phyloP scores from a whole-genome alignment of 2,797 vertebrate genomes.

The Orientallactaga sibirica region DNA sequence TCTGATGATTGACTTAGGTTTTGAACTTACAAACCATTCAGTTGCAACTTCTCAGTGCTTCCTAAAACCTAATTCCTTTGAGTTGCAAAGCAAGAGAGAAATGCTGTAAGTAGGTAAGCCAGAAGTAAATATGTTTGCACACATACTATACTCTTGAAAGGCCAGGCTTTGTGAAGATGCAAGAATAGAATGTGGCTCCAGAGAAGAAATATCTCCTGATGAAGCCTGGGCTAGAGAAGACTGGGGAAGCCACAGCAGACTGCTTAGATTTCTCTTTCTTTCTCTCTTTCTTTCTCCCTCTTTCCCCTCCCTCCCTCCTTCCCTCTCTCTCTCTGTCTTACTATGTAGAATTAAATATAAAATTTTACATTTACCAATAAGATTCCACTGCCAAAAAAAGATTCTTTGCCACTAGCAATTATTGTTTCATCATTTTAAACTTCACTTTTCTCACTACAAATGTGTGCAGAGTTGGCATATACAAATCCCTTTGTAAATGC shows the following conservation, averaged over 20 bases:
- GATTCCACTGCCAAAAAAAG: neutral
- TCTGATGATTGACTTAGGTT: neutral
- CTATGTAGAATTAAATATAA: conserved; percentile 12
- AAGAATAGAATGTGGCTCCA: neutral
- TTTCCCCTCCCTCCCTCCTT: too few species aligned
- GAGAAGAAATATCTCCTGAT: neutral
- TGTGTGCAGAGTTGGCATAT: neutral
- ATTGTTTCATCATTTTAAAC: neutral
- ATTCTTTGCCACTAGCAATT: neutral
- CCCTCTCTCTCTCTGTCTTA: too few species aligned
- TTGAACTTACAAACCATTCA: conserved; percentile 4
- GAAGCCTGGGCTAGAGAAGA: neutral
- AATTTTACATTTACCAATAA: neutral
- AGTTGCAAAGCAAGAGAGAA: neutral
- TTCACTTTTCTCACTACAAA: neutral
- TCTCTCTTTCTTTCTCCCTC: too few species aligned
- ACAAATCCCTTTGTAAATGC: neutral
- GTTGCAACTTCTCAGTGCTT: neutral
- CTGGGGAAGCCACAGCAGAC: neutral
- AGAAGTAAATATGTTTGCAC: neutral
- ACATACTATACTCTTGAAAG: neutral
- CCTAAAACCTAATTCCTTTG: neutral
- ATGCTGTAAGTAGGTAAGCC: neutral
- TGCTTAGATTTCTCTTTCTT: neutral
- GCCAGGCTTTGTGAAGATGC: neutral